phyloP scores from a whole-genome alignment of 2,113 vertebrate species.

The Cygnus atratus region DNA sequence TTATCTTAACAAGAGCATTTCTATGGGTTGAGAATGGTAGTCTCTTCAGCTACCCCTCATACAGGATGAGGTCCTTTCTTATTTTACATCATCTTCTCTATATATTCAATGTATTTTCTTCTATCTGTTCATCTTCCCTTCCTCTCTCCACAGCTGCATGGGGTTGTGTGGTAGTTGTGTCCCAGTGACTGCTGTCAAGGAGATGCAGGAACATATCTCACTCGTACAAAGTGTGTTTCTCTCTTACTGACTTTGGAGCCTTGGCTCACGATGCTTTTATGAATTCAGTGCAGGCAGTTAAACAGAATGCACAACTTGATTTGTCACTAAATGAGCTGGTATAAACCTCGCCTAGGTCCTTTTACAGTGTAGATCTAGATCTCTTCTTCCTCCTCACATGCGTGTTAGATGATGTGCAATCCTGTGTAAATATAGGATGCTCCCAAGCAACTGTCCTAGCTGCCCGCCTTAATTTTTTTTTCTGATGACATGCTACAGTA shows the following conservation, averaged over 20 bases:
- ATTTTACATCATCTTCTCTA: neutral
- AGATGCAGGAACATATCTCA: neutral
- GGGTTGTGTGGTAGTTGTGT: neutral
- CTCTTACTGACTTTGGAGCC: neutral
- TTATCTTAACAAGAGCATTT: neutral
- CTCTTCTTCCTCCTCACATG: neutral
- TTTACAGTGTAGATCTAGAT: neutral
- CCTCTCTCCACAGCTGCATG: neutral
- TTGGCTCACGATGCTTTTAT: neutral
- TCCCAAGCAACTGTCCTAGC: neutral
- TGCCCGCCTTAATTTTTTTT: neutral
- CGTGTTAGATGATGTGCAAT: neutral
- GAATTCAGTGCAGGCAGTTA: neutral
- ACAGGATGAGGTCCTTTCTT: neutral
- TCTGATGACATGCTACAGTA: neutral
- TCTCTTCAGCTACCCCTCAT: neutral
- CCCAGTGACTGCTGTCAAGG: neutral
- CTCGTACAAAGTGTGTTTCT: neutral
- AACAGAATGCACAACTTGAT: neutral
- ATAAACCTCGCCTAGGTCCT: neutral
- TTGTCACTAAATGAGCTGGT: neutral
- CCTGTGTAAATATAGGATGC: neutral
- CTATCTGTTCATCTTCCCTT: neutral
- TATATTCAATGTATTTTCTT: neutral
- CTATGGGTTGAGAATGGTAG: neutral